These are phyloP conservation scores for Agrotis clavis DNA, from an alignment of 2,888 invertebrate species.

Conservation along the genomic window DNA sequence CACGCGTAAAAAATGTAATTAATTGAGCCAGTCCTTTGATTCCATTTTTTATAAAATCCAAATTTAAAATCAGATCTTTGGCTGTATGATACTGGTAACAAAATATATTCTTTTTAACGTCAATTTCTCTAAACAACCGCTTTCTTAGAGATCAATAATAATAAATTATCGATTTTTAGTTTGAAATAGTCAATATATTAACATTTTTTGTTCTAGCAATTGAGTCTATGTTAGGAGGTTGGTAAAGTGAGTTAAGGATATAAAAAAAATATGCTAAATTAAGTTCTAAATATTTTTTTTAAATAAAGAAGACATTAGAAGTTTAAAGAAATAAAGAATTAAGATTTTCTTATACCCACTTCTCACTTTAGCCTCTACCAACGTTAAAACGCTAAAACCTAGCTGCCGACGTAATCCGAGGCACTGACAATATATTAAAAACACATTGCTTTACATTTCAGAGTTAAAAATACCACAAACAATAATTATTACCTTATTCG, in stretches of 20 bases:
- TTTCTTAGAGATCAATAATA: slow-evolving; percentile 28
- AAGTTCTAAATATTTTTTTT: not conserved
- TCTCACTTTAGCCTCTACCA: slow-evolving; percentile 5
- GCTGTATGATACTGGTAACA: slow-evolving; percentile 58
- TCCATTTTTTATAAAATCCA: slow-evolving; percentile 5
- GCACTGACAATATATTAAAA: slow-evolving; percentile 33
- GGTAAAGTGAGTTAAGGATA: slow-evolving; percentile 21
- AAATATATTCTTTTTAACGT: slow-evolving; percentile 33
- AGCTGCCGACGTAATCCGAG: slow-evolving; percentile 47
- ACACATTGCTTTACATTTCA: slow-evolving; percentile 23
- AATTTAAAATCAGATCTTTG: slow-evolving; percentile 61
- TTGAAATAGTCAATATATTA: slow-evolving; percentile 31
- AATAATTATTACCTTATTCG: slow-evolving; percentile 8
- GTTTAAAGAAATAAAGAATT: not conserved
- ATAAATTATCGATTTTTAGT: slow-evolving; percentile 12
- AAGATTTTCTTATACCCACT: not conserved
- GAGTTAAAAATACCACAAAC: slow-evolving; percentile 31
- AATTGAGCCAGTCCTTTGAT: slow-evolving; percentile 51
- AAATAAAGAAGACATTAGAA: not conserved
- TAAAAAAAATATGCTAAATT: not conserved
- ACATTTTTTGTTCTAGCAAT: slow-evolving; percentile 31
- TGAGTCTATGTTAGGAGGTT: slow-evolving; percentile 10
- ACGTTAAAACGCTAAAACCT: slow-evolving; percentile 15
- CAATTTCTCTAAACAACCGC: slow-evolving; percentile 47
- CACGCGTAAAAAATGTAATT: slow-evolving; percentile 27